These are phyloP conservation scores for Acanthurus lineatus DNA, from an alignment of 2,797 vertebrate genomes.

Conservation along the genomic window DNA sequence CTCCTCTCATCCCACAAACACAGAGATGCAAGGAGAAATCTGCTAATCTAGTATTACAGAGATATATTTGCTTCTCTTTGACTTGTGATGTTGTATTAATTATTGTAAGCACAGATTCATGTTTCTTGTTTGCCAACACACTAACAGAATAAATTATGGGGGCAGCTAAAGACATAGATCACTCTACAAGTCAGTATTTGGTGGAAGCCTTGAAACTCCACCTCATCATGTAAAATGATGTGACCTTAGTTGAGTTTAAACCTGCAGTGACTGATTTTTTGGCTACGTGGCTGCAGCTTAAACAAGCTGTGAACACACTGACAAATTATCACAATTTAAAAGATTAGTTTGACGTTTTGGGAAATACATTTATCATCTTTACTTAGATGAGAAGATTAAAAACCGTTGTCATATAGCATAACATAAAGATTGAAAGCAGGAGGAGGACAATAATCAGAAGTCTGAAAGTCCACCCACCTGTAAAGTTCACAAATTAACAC, in stretches of 20 bases:
- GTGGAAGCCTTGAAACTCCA: neutral
- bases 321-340: slow-evolving; percentile 11
- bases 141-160: neutral
- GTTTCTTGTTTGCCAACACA: neutral
- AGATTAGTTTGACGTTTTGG: neutral
- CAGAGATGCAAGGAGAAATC: neutral
- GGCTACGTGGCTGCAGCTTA: neutral
- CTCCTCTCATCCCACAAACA: slow-evolving; percentile 11
- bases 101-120: slow-evolving; percentile 7
- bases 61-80: neutral
- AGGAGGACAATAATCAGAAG: neutral
- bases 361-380: neutral
- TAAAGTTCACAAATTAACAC: neutral
- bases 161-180: neutral
- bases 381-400: neutral
- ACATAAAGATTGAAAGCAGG: neutral
- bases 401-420: neutral
- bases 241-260: neutral
- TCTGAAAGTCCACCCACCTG: neutral
- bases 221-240: neutral
- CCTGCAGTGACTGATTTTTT: neutral
- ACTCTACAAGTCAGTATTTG: slow-evolving; percentile 5
- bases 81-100: neutral
- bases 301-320: slow-evolving; percentile 8
- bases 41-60: slow-evolving; percentile 21